Base-by-base conservation (phyloP, 2,888 invertebrate species). In the Cheilosia urbana region DNA sequence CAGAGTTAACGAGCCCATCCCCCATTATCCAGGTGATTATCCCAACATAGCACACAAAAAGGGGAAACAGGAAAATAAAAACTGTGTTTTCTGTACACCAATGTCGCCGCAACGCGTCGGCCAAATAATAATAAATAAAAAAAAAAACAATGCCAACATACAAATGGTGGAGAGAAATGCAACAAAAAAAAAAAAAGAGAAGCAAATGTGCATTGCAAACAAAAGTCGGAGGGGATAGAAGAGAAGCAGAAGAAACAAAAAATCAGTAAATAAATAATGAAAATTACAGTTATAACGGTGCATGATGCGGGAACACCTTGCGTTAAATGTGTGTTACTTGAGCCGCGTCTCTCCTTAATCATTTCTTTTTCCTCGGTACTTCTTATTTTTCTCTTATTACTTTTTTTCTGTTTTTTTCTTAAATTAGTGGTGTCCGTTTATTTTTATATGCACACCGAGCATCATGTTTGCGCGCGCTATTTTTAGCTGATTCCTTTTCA, bases 261-360 rank as follows among this genome's bases (percentile, higher is more conserved):
- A 80, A 80, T 85, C 81, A 72, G 85, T 85, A 81, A 81, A 85
- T 85, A 85, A 85, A 85, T 85, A 85, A 85, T 81, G 77, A 81
- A 85, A 85, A 85, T 77, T 88, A 88, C 88, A 87, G 88, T 88
- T 88, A 88, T 88, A 88, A 88, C 88, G 88, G 88, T 85, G 88
- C 81, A 81, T 24, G 72, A 85, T 85, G 87, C 87, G 82, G 87
- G 87, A 88, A 88, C 88, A 88, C 88, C 88, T 88, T 88, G 88
- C 88, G 73, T 88, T 88, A 87, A 87, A 87, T 82, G 82, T 88
- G 80, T 87, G 87, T 88, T 88, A 87, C 87, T 85, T 87, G 88
- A 88, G 78, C 87, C 81, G 88, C 65, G 71, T 84, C 75, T 84
- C 65, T 85, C 65, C 75, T 81, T 80, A 69, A 45, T 53, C 51